Evolutionary conservation across 1,140 invertebrate species (phyloP), one percentile per base, ranked within the genome.

Genomic region (Pinna nobilis): DNA sequence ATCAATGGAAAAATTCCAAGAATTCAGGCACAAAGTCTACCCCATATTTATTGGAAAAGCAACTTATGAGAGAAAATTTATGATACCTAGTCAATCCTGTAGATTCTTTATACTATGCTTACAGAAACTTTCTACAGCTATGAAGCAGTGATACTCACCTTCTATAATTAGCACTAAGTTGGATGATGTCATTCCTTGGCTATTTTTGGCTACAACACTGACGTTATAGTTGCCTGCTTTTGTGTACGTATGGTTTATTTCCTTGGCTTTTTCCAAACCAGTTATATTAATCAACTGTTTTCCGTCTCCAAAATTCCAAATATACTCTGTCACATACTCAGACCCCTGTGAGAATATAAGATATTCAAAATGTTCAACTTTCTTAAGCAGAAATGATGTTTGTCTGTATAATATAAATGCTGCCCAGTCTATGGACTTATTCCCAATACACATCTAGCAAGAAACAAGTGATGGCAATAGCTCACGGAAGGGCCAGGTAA

Each of bases 301-400:
- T 7, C 61, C 60, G 61, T 80, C 73, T 25, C 76, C 73, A 69
- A 80, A 77, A 53, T 75, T 59, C 70, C 72, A 77, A 2, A 66
- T 74, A 51, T 80, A 80, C 1, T 23, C 68, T 0, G 78, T 80
- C n/a, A 55, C 60, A 25, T 60, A 39, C 50, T 64, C 60, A 41
- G 78, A 77, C 2, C 78, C 78, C 79, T 78, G 23, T 15, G 39
- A 67, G 49, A n/a, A 53, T 13, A 67, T 37, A 68, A 30, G 9
- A 25, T 13, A 41, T 28, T 51, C n/a, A n/a, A n/a, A n/a, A n/a
- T n/a, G n/a, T n/a, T n/a, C n/a, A n/a, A n/a, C n/a, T n/a, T n/a
- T n/a, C n/a, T n/a, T n/a, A n/a, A n/a, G n/a, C n/a, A n/a, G n/a
- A n/a, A n/a, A n/a, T n/a, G n/a, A n/a, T n/a, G n/a, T n/a, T n/a